Conservation (phyloP, 2,797 vertebrate genomes). For the Tokudaia tokunoshimensis region DNA sequence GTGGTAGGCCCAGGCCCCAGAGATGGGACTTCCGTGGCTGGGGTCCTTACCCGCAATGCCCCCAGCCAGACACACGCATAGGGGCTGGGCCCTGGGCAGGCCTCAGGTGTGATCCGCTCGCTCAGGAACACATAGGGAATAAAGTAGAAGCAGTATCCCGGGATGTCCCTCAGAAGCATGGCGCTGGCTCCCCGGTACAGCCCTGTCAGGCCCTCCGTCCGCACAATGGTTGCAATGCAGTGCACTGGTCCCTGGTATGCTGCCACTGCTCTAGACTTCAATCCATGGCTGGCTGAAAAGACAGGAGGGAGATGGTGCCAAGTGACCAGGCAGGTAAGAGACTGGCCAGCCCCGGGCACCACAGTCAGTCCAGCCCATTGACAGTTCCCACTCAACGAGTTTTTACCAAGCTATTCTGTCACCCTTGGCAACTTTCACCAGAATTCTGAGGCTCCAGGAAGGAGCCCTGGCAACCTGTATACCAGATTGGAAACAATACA, state of each 20-base stretch:
- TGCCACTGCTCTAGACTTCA: slow-evolving; percentile 86
- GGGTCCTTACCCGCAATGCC: slow-evolving; percentile 94
- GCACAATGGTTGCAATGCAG: slow-evolving; percentile 93
- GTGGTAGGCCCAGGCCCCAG: neutral
- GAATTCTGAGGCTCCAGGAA: neutral
- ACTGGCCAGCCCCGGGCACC: neutral
- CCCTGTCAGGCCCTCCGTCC: slow-evolving; percentile 93
- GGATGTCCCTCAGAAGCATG: slow-evolving; percentile 96
- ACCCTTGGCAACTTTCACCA: slow-evolving; percentile 1
- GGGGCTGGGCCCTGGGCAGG: slow-evolving; percentile 86
- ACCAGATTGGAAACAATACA: neutral
- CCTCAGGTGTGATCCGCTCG: slow-evolving; percentile 91
- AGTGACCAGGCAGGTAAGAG: neutral
- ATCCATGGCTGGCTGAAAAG: slow-evolving; percentile 88
- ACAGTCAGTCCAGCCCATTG: no score
- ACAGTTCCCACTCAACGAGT: neutral
- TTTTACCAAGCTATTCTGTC: neutral
- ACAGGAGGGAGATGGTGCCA: slow-evolving; percentile 25
- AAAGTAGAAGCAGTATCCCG: slow-evolving; percentile 96
- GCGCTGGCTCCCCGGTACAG: slow-evolving; percentile 94
- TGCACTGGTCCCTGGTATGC: slow-evolving; percentile 94
- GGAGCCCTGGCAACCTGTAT: neutral
- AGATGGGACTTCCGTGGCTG: rapidly evolving
- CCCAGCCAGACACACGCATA: slow-evolving; percentile 94
- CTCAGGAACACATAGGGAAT: slow-evolving; percentile 94